phyloP scores from a whole-genome alignment of 2,888 invertebrate genomes.

The Microdon myrmicae region DNA sequence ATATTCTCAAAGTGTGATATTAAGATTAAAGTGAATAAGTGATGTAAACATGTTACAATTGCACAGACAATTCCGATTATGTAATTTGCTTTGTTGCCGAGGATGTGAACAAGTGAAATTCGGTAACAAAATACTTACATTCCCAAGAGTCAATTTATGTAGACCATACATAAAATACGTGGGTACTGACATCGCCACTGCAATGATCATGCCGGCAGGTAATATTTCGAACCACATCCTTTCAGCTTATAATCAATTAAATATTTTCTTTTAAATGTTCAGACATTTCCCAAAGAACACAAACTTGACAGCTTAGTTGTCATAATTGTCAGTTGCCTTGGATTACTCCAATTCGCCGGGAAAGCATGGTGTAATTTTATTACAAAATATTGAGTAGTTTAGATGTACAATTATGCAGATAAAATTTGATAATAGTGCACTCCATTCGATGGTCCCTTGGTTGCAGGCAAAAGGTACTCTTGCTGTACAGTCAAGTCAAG shows the following conservation, averaged over 20 bases:
- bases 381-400: too few relatives aligned
- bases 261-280: too few relatives aligned
- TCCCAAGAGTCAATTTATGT: conserved; percentile 72
- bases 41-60: conserved; percentile 33
- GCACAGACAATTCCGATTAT: conserved; percentile 58
- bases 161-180: conserved; percentile 73
- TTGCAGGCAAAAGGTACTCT: too few relatives aligned
- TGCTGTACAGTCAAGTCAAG: too few relatives aligned
- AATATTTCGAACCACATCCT: conserved; percentile 80
- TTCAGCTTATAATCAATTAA: too few relatives aligned
- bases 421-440: too few relatives aligned
- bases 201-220: conserved; percentile 73
- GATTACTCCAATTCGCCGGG: too few relatives aligned
- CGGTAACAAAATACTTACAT: conserved; percentile 69
- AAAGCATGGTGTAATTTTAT: too few relatives aligned
- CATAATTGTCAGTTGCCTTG: conserved; percentile 4
- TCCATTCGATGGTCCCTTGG: too few relatives aligned
- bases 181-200: conserved; percentile 72
- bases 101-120: conserved; percentile 7
- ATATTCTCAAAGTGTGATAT: neutral
- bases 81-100: conserved; percentile 54
- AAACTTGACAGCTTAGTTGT: conserved; percentile 5
- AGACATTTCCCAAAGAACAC: neutral
- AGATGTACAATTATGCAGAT: too few relatives aligned
- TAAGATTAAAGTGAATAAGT: conserved; percentile 7